Conservation (phyloP, 2,113 vertebrate species). For the Protomyctophum bolini region DNA sequence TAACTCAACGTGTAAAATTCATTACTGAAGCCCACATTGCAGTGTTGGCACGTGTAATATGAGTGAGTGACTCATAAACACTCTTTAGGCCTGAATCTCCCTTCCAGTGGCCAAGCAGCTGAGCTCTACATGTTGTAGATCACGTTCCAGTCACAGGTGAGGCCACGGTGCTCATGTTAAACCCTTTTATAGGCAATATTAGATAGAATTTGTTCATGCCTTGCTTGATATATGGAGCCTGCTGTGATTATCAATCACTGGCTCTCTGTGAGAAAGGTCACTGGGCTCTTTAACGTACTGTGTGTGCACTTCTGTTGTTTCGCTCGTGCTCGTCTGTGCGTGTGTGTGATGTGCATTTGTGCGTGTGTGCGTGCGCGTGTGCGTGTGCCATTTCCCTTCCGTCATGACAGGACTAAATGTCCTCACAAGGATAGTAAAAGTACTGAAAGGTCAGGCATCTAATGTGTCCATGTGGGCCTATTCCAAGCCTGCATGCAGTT, state of each 20-base stretch:
- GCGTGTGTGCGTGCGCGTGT: background rate
- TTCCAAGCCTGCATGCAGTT: background rate
- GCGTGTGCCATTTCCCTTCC: background rate
- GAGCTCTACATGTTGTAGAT: no score
- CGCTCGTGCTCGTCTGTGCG: background rate
- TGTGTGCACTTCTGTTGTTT: background rate
- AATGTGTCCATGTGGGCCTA: no score
- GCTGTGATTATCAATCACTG: constrained; percentile 19
- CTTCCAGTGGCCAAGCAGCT: no score
- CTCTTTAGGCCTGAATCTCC: no score
- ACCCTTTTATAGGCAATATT: background rate
- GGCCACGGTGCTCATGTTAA: background rate
- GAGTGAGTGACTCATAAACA: no score
- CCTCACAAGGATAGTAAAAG: no score
- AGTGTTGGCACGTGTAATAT: no score
- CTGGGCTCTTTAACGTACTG: background rate
- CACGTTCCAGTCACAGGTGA: background rate
- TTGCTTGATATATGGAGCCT: background rate
- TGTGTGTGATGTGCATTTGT: background rate
- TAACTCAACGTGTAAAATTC: no score
- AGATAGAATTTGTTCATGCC: background rate
- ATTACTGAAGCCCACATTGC: no score
- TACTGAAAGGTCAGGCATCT: no score
- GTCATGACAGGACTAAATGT: background rate
- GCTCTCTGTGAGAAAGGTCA: background rate